A percentile compares a stretch with the other conserved stretches of the same genome.
These are phyloP conservation scores for Rhingia rostrata DNA, from an alignment of 2,888 invertebrate species.

Conservation along the genomic window DNA sequence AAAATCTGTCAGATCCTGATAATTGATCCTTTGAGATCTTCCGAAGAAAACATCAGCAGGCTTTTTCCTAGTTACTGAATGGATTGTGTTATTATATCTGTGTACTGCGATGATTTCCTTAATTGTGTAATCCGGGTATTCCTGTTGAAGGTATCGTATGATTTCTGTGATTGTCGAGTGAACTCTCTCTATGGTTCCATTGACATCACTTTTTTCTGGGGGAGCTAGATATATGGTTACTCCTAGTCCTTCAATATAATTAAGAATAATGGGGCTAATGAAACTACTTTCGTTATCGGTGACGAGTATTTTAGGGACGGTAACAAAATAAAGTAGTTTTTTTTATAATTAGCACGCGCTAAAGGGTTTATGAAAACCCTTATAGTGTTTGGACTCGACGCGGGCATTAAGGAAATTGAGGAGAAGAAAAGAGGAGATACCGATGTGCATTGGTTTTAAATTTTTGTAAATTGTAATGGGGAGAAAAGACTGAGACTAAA, in stretches of 20 bases:
- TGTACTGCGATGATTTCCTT: conserved; percentile 59
- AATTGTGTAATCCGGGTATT: conserved; percentile 31
- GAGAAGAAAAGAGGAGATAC: too few species aligned
- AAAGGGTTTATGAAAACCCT: too few species aligned
- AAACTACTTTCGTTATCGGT: conserved; percentile 67
- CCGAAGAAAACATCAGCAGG: conserved; percentile 67
- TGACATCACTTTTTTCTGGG: conserved; percentile 68
- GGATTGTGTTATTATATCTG: conserved; percentile 59
- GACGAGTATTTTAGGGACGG: conserved; percentile 61
- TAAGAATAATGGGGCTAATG: conserved; percentile 57
- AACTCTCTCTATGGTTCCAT: conserved; percentile 60
- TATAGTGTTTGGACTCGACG: too few species aligned
- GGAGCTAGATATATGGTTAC: conserved; percentile 58
- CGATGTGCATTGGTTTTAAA: too few species aligned
- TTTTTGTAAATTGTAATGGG: too few species aligned
- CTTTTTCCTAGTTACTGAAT: conserved; percentile 62
- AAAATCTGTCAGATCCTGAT: too few species aligned
- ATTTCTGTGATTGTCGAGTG: conserved; percentile 65
- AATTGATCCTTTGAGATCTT: too few species aligned
- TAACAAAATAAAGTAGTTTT: conserved; percentile 58
- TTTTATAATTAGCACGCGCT: too few species aligned
- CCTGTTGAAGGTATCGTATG: conserved; percentile 48
- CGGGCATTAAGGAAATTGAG: too few species aligned
- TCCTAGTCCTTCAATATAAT: conserved; percentile 64
- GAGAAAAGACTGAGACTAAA: too few species aligned